Evolutionary conservation across 2,888 invertebrate species (phyloP).

Genomic region (Parelbella ahira): DNA sequence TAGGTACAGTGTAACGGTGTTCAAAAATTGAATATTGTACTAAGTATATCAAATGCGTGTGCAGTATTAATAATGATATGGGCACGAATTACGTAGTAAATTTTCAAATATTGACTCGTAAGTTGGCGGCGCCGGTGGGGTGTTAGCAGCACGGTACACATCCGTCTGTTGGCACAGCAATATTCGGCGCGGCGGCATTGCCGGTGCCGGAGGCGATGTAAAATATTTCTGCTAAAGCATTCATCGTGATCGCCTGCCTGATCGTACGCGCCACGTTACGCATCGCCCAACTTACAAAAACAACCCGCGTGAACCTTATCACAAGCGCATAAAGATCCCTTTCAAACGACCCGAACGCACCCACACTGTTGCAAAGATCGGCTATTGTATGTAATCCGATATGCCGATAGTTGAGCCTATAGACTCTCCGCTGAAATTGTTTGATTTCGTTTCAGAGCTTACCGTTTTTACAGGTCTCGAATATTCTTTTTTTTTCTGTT

Average conservation of each 20-base stretch:
- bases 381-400: conserved; percentile 69
- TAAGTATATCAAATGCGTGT: no score
- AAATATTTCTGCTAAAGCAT: conserved; percentile 80
- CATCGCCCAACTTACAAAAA: conserved; percentile 45
- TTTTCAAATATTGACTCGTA: conserved; percentile 17
- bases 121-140: conserved; percentile 19
- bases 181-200: conserved; percentile 65
- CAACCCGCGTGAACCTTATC: conserved; percentile 39
- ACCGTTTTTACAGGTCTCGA: conserved; percentile 32
- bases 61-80: no score
- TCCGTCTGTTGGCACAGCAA: conserved; percentile 74
- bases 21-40: no score
- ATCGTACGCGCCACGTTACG: conserved; percentile 60
- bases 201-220: conserved; percentile 71
- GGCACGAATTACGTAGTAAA: no score
- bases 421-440: conserved; percentile 60
- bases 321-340: conserved; percentile 40
- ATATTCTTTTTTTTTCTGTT: conserved; percentile 12
- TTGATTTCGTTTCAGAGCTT: conserved; percentile 53
- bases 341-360: conserved; percentile 30
- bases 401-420: conserved; percentile 63
- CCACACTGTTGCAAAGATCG: conserved; percentile 46
- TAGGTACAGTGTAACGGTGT: no score
- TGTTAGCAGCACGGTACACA: conserved; percentile 24
- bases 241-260: conserved; percentile 75